These are phyloP conservation scores for Nemurella pictetii DNA, from an alignment of 2,888 invertebrate species.

Conservation along the genomic window DNA sequence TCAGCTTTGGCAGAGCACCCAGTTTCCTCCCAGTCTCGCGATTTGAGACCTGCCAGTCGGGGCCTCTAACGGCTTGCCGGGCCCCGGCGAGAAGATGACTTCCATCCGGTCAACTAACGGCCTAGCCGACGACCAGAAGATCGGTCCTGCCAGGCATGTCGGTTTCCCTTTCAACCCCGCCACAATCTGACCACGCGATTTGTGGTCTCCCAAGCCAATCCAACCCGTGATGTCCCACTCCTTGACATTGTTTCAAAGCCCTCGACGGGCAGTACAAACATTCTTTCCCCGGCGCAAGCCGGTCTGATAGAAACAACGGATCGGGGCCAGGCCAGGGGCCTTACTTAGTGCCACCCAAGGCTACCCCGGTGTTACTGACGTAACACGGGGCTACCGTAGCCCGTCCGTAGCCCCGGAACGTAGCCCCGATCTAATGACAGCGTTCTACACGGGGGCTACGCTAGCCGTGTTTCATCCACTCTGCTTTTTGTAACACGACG, in stretches of 20 bases:
- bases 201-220: slow-evolving; percentile 53
- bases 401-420: too few species aligned
- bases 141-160: slow-evolving; percentile 1
- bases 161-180: neutral
- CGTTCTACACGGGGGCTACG: too few species aligned
- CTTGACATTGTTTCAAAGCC: neutral
- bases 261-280: neutral
- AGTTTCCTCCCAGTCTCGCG: neutral
- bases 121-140: neutral
- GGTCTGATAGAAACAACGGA: neutral
- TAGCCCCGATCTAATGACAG: too few species aligned
- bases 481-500: too few species aligned
- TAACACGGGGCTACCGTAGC: too few species aligned
- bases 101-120: neutral
- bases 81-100: neutral
- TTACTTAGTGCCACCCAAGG: too few species aligned
- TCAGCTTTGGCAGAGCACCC: neutral
- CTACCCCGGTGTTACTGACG: too few species aligned
- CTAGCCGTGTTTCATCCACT: too few species aligned
- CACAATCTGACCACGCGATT: slow-evolving; percentile 6
- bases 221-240: neutral
- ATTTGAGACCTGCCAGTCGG: neutral
- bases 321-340: too few species aligned
- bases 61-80: neutral
- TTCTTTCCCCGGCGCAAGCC: neutral